These are phyloP conservation scores for Cryptotermes secundus DNA, from an alignment of 1,140 invertebrate genomes.

Conservation along the genomic window DNA sequence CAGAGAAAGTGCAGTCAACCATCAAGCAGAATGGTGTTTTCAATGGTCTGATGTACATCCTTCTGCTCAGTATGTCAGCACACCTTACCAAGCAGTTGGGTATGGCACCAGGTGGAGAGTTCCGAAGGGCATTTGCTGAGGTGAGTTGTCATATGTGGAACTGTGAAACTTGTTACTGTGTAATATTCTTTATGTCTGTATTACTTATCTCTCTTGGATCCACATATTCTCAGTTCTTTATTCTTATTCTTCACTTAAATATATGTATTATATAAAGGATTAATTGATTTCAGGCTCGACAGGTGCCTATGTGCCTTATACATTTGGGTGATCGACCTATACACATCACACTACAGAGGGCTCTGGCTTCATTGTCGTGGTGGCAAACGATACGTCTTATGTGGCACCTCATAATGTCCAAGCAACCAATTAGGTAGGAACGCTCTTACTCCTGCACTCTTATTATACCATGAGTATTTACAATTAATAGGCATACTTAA, in stretches of 20 bases:
- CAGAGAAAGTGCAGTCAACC: slow-evolving; percentile 50
- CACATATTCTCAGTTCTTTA: too few relatives aligned
- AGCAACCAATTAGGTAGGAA: slow-evolving; percentile 74
- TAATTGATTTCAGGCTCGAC: slow-evolving; percentile 61
- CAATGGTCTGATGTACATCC: slow-evolving; percentile 88
- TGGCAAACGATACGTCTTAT: slow-evolving; percentile 86
- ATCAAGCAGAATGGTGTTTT: slow-evolving; percentile 72
- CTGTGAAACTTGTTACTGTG: neutral
- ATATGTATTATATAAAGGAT: too few relatives aligned
- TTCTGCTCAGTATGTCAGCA: slow-evolving; percentile 89
- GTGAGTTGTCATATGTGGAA: slow-evolving; percentile 51
- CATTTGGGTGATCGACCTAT: slow-evolving; percentile 91
- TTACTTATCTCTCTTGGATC: too few relatives aligned
- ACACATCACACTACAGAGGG: slow-evolving; percentile 83
- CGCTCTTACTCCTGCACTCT: neutral
- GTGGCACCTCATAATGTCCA: slow-evolving; percentile 77
- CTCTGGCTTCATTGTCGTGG: slow-evolving; percentile 76
- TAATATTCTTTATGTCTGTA: too few relatives aligned
- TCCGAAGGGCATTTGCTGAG: slow-evolving; percentile 86
- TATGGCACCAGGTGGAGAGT: slow-evolving; percentile 98
- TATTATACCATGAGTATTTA: too few relatives aligned
- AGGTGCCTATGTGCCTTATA: slow-evolving; percentile 78
- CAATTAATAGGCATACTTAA: too few relatives aligned
- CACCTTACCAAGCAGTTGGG: slow-evolving; percentile 90
- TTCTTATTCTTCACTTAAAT: too few relatives aligned